A percentile compares a stretch with the other conserved stretches of the same genome.
Conservation (phyloP, 2,113 vertebrate genomes). For the Myrmecophaga tridactyla region DNA sequence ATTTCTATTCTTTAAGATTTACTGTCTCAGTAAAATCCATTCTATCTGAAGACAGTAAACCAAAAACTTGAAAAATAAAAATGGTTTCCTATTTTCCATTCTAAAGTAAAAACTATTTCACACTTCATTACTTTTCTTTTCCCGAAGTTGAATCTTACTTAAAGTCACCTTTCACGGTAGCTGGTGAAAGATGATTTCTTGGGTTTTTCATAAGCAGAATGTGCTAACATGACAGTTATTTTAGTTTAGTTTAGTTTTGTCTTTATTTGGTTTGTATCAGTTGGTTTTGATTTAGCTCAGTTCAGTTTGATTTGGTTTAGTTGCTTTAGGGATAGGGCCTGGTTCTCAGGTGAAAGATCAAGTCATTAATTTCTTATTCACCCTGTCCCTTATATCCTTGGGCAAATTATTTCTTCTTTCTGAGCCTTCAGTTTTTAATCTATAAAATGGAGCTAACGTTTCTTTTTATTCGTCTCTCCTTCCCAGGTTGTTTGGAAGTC, state of each 20-base stretch:
- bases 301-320: not conserved
- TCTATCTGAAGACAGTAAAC: constrained; percentile 51
- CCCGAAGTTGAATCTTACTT: constrained; percentile 49
- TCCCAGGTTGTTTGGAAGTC: not conserved
- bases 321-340: not conserved
- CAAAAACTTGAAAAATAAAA: constrained; percentile 58
- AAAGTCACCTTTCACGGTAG: constrained; percentile 12
- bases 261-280: not conserved
- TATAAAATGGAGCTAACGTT: not conserved
- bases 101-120: constrained; percentile 63
- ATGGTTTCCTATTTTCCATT: constrained; percentile 39
- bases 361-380: not conserved
- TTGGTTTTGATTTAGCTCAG: not conserved
- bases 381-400: not conserved
- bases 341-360: constrained; percentile 43
- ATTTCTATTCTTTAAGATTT: not conserved
- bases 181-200: constrained; percentile 44
- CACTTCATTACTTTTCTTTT: constrained; percentile 64
- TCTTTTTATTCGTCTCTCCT: not conserved
- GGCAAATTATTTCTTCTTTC: not conserved
- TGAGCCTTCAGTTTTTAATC: not conserved
- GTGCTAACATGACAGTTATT: not conserved
- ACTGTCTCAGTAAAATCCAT: constrained; percentile 1
- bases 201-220: constrained; percentile 40
- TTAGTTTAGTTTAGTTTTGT: not conserved